Evolutionary conservation across 1,140 invertebrate genomes (phyloP), one percentile per base, ranked within the genome.

Genomic region (Chymomyza costata): DNA sequence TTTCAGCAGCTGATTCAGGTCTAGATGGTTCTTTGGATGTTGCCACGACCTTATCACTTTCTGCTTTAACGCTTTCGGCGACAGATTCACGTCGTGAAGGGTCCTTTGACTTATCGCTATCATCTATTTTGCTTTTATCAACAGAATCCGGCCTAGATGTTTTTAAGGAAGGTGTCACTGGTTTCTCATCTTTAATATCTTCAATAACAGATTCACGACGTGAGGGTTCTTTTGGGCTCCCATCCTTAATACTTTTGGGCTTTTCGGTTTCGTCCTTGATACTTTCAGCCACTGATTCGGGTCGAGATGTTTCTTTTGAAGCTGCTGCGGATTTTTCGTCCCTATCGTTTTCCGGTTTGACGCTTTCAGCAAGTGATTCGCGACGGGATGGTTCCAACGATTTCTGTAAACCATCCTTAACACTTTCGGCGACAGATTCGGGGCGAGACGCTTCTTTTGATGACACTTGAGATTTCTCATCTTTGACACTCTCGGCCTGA

Each of bases 91-190:
- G 21, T 2, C 45, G 18, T 3, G 58, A 61, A 16, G 11, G 3
- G n/a, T 54, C 21, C 35, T 47, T 40, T 5, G 49, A 37, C 5
- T 41, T 37, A 7, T 39, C 31, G n/a, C 21, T 31, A 14, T 43
- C 63, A 10, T 56, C 48, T 31, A 46, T 45, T 1, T 50, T 11
- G 15, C 61, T 69, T 14, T 14, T 48, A 5, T 37, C 53, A 0
- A 57, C 52, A 13, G 66, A 70, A 28, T 16, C 49, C 11, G 48
- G 51, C 8, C 49, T 38, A 1, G 59, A 70, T 3, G 10, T 21
- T 14, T 60, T 45, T 14, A 48, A 45, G 1, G 52, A 59, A n/a
- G 30, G 32, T 6, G 19, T 14, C 21, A 13, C 3, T 6, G 59
- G 52, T 37, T 63, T 66, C 0, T 45, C 6, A 44, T 39, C 41